A percentile compares a stretch with the other conserved stretches of the same genome.
Conservation (phyloP, 2,113 vertebrate species). For the Aptenodytes patagonicus region DNA sequence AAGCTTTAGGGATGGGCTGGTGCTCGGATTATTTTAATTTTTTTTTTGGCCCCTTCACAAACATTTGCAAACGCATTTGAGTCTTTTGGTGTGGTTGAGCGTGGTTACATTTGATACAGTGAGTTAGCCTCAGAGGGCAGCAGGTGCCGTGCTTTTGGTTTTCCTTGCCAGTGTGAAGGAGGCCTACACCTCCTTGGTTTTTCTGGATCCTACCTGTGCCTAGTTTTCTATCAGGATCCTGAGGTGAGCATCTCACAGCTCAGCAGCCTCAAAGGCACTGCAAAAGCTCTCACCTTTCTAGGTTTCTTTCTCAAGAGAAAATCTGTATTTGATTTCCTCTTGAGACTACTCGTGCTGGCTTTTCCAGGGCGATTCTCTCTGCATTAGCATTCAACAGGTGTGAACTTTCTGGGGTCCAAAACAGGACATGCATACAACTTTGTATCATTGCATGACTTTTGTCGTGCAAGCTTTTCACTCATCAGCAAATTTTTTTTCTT, state of each 20-base stretch:
- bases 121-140: not conserved
- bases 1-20: not conserved
- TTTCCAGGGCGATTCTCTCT: not conserved
- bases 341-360: not conserved
- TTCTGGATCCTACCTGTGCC: not conserved
- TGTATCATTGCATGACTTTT: not conserved
- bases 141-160: not conserved
- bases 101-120: not conserved
- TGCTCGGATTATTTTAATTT: not conserved
- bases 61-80: not conserved
- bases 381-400: not conserved
- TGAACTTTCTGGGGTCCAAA: not conserved
- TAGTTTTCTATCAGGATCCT: not conserved
- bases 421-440: not conserved
- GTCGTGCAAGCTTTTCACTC: not conserved
- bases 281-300: not conserved
- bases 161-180: not conserved
- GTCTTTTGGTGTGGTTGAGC: not conserved
- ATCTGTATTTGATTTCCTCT: not conserved
- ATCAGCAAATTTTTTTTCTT: not conserved
- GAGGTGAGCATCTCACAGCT: not conserved
- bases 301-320: not conserved
- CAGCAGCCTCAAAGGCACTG: not conserved
- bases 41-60: not conserved
- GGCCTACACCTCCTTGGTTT: not conserved